Evolutionary conservation across 37 sponge, comb jelly and placozoan genomes (phyloP).

Genomic region (Ephydatia muelleri): DNA sequence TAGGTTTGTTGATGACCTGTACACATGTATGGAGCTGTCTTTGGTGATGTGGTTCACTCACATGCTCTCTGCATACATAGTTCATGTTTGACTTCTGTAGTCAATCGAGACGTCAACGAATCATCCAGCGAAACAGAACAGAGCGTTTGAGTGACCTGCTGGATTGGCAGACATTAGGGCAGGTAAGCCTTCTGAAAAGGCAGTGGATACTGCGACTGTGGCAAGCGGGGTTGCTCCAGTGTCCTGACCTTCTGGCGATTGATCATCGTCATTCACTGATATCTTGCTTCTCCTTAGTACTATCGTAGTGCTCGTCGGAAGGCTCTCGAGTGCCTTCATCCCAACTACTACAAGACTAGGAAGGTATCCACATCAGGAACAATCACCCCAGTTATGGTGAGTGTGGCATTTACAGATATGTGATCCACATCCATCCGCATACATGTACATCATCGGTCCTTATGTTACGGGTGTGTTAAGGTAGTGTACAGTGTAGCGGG

Average conservation of each 20-base stretch:
- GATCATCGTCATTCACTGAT: not conserved
- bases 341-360: constrained; percentile 34
- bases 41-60: too few species aligned
- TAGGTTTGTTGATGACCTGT: too few species aligned
- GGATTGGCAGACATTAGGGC: constrained; percentile 91
- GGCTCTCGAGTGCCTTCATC: constrained; percentile 73
- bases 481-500: too few species aligned
- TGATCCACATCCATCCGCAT: too few species aligned
- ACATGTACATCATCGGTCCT: too few species aligned
- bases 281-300: constrained; percentile 35
- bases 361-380: constrained; percentile 22
- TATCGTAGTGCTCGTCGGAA: constrained; percentile 72
- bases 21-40: too few species aligned
- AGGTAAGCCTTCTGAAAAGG: constrained; percentile 20
- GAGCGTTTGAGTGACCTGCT: constrained; percentile 96
- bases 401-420: too few species aligned
- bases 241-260: too few species aligned
- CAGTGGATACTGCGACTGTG: not conserved
- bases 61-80: constrained; percentile 23
- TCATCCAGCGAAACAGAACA: constrained; percentile 96
- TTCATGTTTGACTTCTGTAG: constrained; percentile 86
- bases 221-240: not conserved
- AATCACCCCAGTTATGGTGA: not conserved
- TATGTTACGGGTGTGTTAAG: too few species aligned
- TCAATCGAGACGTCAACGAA: constrained; percentile 87